Percentiles rank a stretch among this genome's conserved stretches.
Evolutionary conservation across 2,797 vertebrate species (phyloP).

Genomic region (Nothura maculosa): DNA sequence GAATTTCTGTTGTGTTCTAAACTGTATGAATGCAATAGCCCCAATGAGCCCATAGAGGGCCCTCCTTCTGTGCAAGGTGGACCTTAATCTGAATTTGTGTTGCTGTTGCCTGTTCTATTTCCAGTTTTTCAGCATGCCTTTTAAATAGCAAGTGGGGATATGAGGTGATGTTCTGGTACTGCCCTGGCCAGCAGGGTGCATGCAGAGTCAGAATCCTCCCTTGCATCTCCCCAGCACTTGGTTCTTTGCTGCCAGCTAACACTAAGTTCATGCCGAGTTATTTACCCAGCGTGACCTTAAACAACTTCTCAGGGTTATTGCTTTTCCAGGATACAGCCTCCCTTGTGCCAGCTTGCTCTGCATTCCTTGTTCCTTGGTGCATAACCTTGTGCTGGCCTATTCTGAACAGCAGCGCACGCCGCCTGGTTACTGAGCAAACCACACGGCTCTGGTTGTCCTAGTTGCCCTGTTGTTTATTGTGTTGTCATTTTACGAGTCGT

Average conservation of each 20-base stretch:
- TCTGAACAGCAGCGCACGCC: neutral
- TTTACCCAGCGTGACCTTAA: neutral
- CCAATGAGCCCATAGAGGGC: neutral
- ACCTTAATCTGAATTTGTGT: neutral
- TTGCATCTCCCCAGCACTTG: neutral
- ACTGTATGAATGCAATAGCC: neutral
- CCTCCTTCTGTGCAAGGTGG: neutral
- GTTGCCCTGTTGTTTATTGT: neutral
- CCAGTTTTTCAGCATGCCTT: neutral
- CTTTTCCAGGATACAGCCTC: neutral
- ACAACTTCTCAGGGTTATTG: neutral
- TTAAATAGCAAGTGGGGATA: rapidly evolving
- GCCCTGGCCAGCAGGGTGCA: neutral
- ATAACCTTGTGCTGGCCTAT: neutral
- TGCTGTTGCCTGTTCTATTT: neutral
- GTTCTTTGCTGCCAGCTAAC: neutral
- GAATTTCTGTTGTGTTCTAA: neutral
- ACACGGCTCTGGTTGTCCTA: neutral
- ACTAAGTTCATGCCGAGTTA: rapidly evolving
- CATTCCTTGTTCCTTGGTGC: neutral
- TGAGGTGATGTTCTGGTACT: neutral
- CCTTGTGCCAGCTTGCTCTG: neutral
- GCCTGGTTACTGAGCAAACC: neutral
- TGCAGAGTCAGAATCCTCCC: neutral
- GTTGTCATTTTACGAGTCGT: rapidly evolving